Conservation (phyloP, 2,888 invertebrate genomes). For the Harpagoxenus sublaevis region DNA sequence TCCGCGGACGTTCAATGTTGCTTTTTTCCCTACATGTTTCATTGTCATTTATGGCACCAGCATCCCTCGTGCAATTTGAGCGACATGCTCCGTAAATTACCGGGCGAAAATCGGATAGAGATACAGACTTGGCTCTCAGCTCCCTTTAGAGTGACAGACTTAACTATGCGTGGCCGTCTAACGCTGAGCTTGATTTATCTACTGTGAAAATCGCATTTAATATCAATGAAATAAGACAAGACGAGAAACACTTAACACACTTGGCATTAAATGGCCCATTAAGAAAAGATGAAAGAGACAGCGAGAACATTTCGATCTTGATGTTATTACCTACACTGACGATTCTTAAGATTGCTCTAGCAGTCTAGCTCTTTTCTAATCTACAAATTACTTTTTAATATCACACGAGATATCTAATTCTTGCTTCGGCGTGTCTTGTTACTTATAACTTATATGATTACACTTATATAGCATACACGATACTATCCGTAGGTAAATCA, state of each 20-base stretch:
- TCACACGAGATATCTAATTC: background rate
- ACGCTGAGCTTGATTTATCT: slow-evolving; percentile 18
- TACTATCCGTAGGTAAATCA: background rate
- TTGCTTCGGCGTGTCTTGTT: background rate
- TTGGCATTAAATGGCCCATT: background rate
- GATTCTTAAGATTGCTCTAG: background rate
- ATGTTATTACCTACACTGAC: background rate
- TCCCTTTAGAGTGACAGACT: slow-evolving; percentile 1
- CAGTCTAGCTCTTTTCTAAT: background rate
- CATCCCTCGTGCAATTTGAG: slow-evolving; percentile 2
- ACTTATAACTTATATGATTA: background rate
- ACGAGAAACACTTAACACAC: background rate
- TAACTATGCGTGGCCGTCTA: slow-evolving; percentile 3
- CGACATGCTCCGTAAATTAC: slow-evolving; percentile 20
- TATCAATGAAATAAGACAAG: slow-evolving; percentile 9
- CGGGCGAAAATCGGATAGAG: slow-evolving; percentile 9
- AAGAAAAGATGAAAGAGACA: background rate
- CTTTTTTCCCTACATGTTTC: background rate
- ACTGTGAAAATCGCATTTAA: slow-evolving; percentile 25
- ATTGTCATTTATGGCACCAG: slow-evolving; percentile 2
- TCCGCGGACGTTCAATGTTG: background rate
- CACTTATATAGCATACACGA: background rate
- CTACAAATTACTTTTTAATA: background rate
- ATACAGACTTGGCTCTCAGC: background rate
- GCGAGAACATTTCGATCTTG: background rate